Evolutionary conservation across 2,113 vertebrate genomes (phyloP).

Genomic region (Lasiurus borealis): DNA sequence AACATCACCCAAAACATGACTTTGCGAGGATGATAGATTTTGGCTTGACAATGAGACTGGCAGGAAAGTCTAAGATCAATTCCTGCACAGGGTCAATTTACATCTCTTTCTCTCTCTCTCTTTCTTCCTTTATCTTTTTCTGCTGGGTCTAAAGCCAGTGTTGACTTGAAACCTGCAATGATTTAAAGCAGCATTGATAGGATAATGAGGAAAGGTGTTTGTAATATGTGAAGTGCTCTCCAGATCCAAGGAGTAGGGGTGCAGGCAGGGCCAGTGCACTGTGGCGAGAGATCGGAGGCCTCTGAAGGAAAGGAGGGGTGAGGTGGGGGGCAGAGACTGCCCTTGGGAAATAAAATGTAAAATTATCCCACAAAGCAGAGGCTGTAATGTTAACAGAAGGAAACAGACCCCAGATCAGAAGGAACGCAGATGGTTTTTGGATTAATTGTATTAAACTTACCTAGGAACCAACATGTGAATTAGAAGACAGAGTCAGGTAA

Average conservation of each 20-base stretch:
- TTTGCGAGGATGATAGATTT: background rate
- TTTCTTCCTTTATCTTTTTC: background rate
- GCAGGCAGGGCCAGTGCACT: background rate
- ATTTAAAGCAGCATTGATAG: background rate
- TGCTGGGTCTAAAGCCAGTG: background rate
- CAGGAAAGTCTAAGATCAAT: background rate
- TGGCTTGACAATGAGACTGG: background rate
- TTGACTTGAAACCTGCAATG: background rate
- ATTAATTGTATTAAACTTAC: background rate
- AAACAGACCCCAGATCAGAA: background rate
- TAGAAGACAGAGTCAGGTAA: background rate
- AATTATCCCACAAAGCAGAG: background rate
- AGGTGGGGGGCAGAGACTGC: background rate
- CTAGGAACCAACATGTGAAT: background rate
- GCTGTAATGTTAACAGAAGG: background rate
- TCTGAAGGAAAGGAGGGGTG: background rate
- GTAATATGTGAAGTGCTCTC: background rate
- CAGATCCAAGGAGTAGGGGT: background rate
- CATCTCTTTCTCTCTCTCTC: background rate
- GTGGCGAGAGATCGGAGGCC: background rate
- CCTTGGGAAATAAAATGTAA: background rate
- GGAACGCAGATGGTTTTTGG: background rate
- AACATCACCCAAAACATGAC: background rate
- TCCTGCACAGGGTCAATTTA: background rate
- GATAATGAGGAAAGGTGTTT: background rate